A percentile compares a stretch with the other conserved stretches of the same genome.
These are phyloP conservation scores for Sakesphorus luctuosus DNA, from an alignment of 2,113 vertebrate genomes.

Conservation along the genomic window DNA sequence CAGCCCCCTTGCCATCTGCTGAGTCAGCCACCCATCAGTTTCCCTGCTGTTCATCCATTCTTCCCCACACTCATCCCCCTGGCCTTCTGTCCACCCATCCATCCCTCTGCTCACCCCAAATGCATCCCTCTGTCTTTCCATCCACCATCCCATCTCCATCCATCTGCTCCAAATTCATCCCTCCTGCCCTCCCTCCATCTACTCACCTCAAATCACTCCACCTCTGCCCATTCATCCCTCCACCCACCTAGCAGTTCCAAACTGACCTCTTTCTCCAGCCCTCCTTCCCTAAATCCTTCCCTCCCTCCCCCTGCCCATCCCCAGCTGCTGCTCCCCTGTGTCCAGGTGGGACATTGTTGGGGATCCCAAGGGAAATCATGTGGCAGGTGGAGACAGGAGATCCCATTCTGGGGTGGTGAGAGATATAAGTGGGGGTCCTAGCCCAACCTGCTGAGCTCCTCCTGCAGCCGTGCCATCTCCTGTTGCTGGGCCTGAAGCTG, in stretches of 20 bases:
- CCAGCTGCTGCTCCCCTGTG: not conserved
- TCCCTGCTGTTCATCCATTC: not conserved
- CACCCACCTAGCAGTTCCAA: not conserved
- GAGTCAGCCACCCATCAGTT: not conserved
- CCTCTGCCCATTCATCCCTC: not conserved
- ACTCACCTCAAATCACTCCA: not conserved
- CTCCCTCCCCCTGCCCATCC: not conserved
- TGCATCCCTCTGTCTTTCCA: not conserved
- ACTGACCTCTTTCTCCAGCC: not conserved
- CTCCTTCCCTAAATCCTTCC: not conserved
- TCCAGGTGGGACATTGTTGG: not conserved
- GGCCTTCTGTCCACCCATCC: not conserved
- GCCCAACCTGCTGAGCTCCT: slow-evolving; percentile 70
- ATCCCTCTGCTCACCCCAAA: not conserved
- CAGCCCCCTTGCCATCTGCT: not conserved
- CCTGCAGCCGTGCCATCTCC: slow-evolving; percentile 38
- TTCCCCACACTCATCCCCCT: not conserved
- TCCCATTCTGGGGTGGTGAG: not conserved
- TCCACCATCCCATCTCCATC: not conserved
- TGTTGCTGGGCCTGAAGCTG: slow-evolving; percentile 30
- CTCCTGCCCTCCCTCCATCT: not conserved
- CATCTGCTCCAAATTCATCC: not conserved
- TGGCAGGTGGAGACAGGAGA: not conserved
- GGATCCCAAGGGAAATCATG: not conserved
- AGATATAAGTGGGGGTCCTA: not conserved